A percentile compares a stretch with the other conserved stretches of the same genome.
Conservation (phyloP, 2,888 invertebrate genomes). For the Neuroscelio doddi region DNA sequence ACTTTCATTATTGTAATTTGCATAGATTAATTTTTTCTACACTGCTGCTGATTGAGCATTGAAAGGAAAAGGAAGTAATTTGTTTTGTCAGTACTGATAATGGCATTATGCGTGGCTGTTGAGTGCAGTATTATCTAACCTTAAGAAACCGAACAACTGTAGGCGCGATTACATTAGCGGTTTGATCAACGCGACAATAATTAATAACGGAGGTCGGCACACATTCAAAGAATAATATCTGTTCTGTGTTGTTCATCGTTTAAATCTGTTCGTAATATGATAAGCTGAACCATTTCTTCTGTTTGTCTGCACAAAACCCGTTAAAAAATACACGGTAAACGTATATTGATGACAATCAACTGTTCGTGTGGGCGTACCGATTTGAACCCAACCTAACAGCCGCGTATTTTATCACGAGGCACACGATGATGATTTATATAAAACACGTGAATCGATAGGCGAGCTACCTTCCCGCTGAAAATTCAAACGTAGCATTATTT, state of each 20-base stretch:
- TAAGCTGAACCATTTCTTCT: too few relatives aligned
- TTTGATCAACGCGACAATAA: not conserved
- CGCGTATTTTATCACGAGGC: not conserved
- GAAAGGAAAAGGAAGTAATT: not conserved
- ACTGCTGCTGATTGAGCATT: too few relatives aligned
- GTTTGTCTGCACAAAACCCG: too few relatives aligned
- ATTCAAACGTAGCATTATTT: too few relatives aligned
- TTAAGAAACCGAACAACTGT: not conserved
- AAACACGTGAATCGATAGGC: not conserved
- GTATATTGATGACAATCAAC: not conserved
- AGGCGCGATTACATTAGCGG: not conserved
- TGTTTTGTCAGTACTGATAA: not conserved
- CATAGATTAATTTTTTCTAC: too few relatives aligned
- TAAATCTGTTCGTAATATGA: not conserved
- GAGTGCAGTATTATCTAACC: slow-evolving; percentile 2
- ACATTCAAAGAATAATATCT: not conserved
- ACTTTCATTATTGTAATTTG: too few relatives aligned
- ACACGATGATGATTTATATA: not conserved
- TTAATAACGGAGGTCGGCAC: not conserved
- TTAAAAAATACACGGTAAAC: not conserved
- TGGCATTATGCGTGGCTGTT: not conserved
- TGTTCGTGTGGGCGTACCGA: not conserved
- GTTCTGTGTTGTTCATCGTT: not conserved
- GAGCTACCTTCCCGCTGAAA: not conserved
- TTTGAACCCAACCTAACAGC: not conserved